Conservation (phyloP, 2,113 vertebrate species). For the Seriola aureovittata region DNA sequence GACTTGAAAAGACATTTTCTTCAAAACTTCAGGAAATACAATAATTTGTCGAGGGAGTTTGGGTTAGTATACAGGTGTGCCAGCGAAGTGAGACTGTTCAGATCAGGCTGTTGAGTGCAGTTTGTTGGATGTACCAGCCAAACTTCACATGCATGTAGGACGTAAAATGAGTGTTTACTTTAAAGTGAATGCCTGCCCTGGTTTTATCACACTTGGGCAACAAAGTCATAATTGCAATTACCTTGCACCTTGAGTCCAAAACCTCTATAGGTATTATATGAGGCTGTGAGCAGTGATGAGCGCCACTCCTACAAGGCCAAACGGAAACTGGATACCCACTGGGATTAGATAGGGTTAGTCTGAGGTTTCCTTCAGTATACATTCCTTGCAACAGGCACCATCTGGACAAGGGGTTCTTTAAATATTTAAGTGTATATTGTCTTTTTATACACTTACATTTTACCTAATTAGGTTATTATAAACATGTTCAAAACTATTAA, state of each 20-base stretch:
- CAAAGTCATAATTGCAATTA: conserved; percentile 44
- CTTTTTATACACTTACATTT: background rate
- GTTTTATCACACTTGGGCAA: conserved; percentile 55
- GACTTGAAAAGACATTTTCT: conserved; percentile 43
- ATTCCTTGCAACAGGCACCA: conserved; percentile 15
- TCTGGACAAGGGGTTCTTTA: conserved; percentile 24
- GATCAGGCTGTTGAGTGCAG: conserved; percentile 51
- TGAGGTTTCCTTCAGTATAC: conserved; percentile 84
- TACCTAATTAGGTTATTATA: background rate
- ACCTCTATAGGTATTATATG: conserved; percentile 63
- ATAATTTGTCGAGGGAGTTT: conserved; percentile 39
- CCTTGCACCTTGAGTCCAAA: conserved; percentile 57
- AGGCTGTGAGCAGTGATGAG: conserved; percentile 80
- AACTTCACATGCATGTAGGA: conserved; percentile 62
- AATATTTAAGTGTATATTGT: conserved; percentile 11
- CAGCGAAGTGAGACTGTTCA: conserved; percentile 66
- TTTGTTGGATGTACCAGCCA: conserved; percentile 59
- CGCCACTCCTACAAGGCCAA: conserved; percentile 76
- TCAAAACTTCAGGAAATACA: conserved; percentile 40
- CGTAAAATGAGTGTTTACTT: conserved; percentile 45
- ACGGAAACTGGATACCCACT: conserved; percentile 77
- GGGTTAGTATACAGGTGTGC: conserved; percentile 43
- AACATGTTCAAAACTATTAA: background rate
- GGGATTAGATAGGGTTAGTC: conserved; percentile 65
- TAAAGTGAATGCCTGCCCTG: conserved; percentile 13